Evolutionary conservation across 2,797 vertebrate species (phyloP).

Genomic region (Menidia menidia): DNA sequence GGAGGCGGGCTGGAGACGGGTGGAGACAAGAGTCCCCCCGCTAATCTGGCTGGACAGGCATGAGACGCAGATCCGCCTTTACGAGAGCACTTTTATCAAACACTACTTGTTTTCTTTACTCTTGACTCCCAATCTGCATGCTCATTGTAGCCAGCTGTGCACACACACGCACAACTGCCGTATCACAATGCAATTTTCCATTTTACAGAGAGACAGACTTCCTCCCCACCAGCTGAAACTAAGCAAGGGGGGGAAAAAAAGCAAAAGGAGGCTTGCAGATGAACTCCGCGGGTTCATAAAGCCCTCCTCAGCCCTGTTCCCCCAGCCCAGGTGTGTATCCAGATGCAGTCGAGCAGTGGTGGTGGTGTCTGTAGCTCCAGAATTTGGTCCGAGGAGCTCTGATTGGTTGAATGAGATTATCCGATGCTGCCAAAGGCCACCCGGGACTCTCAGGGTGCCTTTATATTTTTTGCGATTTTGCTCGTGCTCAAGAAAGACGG

Average conservation of each 20-base stretch:
- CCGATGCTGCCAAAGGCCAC: conserved; percentile 76
- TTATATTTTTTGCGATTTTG: conserved; percentile 18
- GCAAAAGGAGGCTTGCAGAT: conserved; percentile 22
- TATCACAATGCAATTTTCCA: conserved; percentile 26
- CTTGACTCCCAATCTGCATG: conserved; percentile 12
- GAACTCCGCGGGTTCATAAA: conserved; percentile 54
- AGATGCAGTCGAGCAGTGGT: conserved; percentile 15
- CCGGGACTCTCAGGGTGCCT: not conserved
- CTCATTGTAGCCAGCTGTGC: not conserved
- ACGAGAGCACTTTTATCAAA: conserved; percentile 7
- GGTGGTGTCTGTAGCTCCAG: conserved; percentile 19
- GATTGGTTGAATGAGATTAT: conserved; percentile 80
- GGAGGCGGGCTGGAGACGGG: conserved; percentile 5
- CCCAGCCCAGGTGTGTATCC: conserved; percentile 42
- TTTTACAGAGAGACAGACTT: not conserved
- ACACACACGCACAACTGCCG: conserved; percentile 8
- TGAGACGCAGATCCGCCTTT: conserved; percentile 9
- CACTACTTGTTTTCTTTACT: not conserved
- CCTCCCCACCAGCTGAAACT: conserved; percentile 31
- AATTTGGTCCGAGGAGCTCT: conserved; percentile 55
- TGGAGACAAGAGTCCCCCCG: conserved; percentile 26
- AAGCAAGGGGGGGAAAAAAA: conserved; percentile 31
- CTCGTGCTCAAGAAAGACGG: conserved; percentile 11
- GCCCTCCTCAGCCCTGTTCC: conserved; percentile 67
- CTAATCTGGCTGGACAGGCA: conserved; percentile 45